Percentiles rank a stretch among this genome's conserved stretches.
Evolutionary conservation across 2,888 invertebrate genomes (phyloP).

Genomic region (Drosophila robusta): DNA sequence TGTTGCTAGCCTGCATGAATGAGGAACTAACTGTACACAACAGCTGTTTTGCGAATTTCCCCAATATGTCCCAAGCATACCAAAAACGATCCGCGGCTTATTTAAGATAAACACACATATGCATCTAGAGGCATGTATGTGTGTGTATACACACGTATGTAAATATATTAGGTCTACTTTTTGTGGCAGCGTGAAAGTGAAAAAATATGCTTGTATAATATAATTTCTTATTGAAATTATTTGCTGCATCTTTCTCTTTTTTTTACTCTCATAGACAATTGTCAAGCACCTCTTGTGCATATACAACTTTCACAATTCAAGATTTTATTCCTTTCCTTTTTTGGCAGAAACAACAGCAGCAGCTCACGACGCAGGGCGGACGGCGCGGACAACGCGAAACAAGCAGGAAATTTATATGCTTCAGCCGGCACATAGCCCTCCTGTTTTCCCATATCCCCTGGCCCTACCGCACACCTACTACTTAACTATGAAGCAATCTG

Average conservation of each 20-base stretch:
- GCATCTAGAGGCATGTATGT: background rate
- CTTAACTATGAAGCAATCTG: conserved; percentile 23
- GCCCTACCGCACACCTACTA: background rate
- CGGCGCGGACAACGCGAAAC: background rate
- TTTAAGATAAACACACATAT: background rate
- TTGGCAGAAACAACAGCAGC: conserved; percentile 31
- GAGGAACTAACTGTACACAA: conserved; percentile 27
- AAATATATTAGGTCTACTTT: background rate
- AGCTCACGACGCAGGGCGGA: conserved; percentile 9
- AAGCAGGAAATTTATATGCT: conserved; percentile 36
- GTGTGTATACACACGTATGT: background rate
- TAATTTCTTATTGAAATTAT: conserved; percentile 22
- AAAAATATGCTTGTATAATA: conserved; percentile 24
- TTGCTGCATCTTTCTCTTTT: conserved; percentile 42
- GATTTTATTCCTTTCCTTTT: conserved; percentile 60
- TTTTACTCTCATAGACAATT: conserved; percentile 38
- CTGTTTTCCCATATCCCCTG: background rate
- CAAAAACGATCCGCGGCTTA: background rate
- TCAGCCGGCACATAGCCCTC: conserved; percentile 31
- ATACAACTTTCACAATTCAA: conserved; percentile 48
- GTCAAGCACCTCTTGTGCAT: conserved; percentile 29
- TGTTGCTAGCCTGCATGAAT: conserved; percentile 23
- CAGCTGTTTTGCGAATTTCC: conserved; percentile 40
- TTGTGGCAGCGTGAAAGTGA: conserved; percentile 27
- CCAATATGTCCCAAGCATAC: conserved; percentile 23